Evolutionary conservation across 2,888 invertebrate species (phyloP).

Genomic region (Dioctria rufipes): DNA sequence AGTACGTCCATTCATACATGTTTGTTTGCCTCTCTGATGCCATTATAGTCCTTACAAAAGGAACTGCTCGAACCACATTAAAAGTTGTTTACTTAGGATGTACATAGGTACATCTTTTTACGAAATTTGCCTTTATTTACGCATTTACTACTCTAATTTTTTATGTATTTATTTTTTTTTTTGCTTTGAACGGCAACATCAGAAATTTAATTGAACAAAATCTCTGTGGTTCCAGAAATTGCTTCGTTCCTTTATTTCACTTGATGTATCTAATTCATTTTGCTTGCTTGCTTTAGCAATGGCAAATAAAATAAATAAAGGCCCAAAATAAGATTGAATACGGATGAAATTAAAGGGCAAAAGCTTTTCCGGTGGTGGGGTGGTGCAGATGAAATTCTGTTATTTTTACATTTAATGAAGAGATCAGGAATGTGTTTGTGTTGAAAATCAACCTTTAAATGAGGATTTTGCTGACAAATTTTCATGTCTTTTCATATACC

Average conservation of each 20-base stretch:
- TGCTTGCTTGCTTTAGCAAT: constrained; percentile 25
- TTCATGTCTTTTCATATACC: too few relatives aligned
- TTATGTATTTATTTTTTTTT: neutral
- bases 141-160: neutral
- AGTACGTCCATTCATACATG: too few relatives aligned
- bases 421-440: neutral
- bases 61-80: constrained; percentile 18
- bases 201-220: neutral
- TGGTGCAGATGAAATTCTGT: constrained; percentile 10
- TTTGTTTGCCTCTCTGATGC: too few relatives aligned
- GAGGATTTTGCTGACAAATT: too few relatives aligned
- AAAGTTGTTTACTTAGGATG: constrained; percentile 36
- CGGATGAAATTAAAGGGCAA: neutral
- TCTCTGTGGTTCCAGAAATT: neutral
- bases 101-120: constrained; percentile 5
- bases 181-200: neutral
- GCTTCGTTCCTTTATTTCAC: constrained; percentile 6
- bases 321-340: neutral
- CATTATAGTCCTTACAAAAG: constrained; percentile 9
- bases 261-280: constrained; percentile 28
- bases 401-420: constrained; percentile 18
- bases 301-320: constrained; percentile 22
- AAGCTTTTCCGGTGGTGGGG: neutral
- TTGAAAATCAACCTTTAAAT: too few relatives aligned
- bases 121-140: constrained; percentile 20